phyloP scores from a whole-genome alignment of 2,888 invertebrate species.

The Sclerodermus sp. region DNA sequence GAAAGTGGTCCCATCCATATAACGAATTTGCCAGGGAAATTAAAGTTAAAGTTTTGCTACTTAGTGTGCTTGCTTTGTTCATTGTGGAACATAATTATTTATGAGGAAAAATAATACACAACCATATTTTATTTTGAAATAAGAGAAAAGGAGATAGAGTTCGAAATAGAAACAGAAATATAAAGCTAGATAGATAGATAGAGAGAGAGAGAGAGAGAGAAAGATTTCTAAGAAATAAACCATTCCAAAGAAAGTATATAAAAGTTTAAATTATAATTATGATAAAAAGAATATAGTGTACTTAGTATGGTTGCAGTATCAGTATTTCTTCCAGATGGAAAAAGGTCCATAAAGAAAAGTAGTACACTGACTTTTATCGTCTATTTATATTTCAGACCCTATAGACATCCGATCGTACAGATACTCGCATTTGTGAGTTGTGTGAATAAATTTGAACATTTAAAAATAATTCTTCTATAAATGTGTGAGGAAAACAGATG shows the following conservation, averaged over 20 bases:
- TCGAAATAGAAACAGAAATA: no score
- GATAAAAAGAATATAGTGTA: conserved; percentile 13
- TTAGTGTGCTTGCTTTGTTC: no score
- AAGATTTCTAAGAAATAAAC: no score
- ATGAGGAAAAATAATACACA: neutral
- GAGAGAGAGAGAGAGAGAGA: no score
- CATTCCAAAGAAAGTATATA: conserved; percentile 2
- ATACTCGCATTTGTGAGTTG: conserved; percentile 31
- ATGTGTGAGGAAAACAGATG: conserved; percentile 31
- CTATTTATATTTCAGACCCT: conserved; percentile 40
- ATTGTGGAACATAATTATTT: no score
- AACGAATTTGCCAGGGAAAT: no score
- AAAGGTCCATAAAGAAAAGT: neutral
- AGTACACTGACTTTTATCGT: conserved; percentile 30
- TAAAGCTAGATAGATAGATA: no score
- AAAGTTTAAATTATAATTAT: neutral
- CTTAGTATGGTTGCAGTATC: no score
- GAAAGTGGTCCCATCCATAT: no score
- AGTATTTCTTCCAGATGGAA: neutral
- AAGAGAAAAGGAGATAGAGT: no score
- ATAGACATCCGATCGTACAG: conserved; percentile 38
- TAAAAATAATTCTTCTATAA: conserved; percentile 42
- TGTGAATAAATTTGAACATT: conserved; percentile 31
- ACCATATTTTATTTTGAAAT: neutral
- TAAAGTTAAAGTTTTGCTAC: no score